Evolutionary conservation across 2,797 vertebrate species (phyloP).

Genomic region (Labeo calbasu): DNA sequence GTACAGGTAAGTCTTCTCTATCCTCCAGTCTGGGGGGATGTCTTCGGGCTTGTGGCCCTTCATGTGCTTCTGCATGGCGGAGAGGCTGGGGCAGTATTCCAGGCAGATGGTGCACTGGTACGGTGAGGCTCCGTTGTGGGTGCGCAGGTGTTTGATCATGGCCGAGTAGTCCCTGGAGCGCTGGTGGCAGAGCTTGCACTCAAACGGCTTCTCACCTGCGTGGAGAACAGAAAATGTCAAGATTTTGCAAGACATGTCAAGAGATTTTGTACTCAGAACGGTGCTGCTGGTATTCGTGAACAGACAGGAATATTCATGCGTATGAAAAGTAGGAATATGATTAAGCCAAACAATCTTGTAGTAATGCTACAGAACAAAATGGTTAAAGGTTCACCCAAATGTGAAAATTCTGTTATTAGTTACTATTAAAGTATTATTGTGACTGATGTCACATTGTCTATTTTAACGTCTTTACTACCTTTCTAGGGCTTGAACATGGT

Average conservation of each 20-base stretch:
- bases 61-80: constrained; percentile 86
- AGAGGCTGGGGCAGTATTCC: constrained; percentile 84
- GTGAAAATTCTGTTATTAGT: no score
- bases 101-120: constrained; percentile 86
- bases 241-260: not conserved
- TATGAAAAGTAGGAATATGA: not conserved
- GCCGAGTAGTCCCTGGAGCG: constrained; percentile 89
- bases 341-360: not conserved
- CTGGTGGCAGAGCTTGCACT: constrained; percentile 86
- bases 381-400: not conserved
- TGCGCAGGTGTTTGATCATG: constrained; percentile 91
- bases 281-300: not conserved
- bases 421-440: no score
- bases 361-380: not conserved
- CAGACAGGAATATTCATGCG: not conserved
- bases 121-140: constrained; percentile 83
- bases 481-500: no score
- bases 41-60: constrained; percentile 81
- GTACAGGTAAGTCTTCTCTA: constrained; percentile 86
- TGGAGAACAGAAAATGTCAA: constrained; percentile 30
- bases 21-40: constrained; percentile 86
- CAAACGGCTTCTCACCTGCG: constrained; percentile 86
- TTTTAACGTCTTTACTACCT: no score
- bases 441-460: no score
- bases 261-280: not conserved